A percentile compares a stretch with the other conserved stretches of the same genome.
These are phyloP conservation scores for Argyresthia goedartella DNA, from an alignment of 2,888 invertebrate genomes.

Conservation along the genomic window DNA sequence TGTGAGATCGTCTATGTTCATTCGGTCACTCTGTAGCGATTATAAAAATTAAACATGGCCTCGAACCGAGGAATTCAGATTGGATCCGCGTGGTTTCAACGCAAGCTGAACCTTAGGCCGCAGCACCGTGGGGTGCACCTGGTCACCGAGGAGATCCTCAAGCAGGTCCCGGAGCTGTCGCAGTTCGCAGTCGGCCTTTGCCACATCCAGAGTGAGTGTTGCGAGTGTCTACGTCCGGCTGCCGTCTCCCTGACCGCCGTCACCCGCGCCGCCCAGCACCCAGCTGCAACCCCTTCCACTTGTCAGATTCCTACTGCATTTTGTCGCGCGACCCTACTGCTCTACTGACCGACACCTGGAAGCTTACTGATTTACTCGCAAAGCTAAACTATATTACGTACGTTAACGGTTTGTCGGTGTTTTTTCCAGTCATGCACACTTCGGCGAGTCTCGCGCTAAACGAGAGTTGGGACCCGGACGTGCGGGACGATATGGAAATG, in stretches of 20 bases:
- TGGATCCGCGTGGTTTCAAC: slow-evolving; percentile 98
- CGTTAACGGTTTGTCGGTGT: slow-evolving; percentile 40
- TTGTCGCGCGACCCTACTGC: slow-evolving; percentile 25
- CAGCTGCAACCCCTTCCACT: slow-evolving; percentile 49
- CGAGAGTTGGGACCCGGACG: slow-evolving; percentile 98
- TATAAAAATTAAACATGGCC: slow-evolving; percentile 81
- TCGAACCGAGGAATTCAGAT: slow-evolving; percentile 93
- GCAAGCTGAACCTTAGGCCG: slow-evolving; percentile 95
- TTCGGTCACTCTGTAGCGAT: slow-evolving; percentile 66
- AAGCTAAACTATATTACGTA: too few relatives aligned
- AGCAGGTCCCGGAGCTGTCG: slow-evolving; percentile 93
- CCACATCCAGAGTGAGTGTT: slow-evolving; percentile 95
- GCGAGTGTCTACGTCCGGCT: too few relatives aligned
- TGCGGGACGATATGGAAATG: slow-evolving; percentile 99
- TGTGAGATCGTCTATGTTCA: slow-evolving; percentile 67
- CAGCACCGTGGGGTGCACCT: slow-evolving; percentile 97
- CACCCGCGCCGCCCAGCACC: slow-evolving; percentile 14
- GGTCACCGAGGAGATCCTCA: slow-evolving; percentile 95
- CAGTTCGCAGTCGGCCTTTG: slow-evolving; percentile 96
- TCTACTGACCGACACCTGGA: slow-evolving; percentile 11
- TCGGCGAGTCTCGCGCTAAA: slow-evolving; percentile 97
- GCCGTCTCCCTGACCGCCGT: too few relatives aligned
- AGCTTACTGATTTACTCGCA: slow-evolving; percentile 8
- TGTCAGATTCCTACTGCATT: slow-evolving; percentile 41
- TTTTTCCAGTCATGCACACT: slow-evolving; percentile 93